A percentile compares a stretch with the other conserved stretches of the same genome.
These are phyloP conservation scores for Blastobasis lacticolella DNA, from an alignment of 2,888 invertebrate species.

Conservation along the genomic window DNA sequence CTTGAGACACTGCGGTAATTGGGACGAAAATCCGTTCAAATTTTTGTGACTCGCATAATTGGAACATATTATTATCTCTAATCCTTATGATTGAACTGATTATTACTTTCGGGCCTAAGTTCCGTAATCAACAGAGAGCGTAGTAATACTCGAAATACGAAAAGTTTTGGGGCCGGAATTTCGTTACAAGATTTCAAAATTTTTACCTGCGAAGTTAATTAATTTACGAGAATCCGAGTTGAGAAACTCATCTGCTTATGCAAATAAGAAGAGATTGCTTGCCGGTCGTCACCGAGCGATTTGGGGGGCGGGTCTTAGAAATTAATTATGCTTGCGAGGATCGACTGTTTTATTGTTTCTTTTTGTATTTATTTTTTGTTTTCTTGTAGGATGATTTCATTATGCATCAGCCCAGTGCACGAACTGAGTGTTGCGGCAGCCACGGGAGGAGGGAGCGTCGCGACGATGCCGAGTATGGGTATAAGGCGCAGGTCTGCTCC, in stretches of 20 bases:
- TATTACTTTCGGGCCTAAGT: slow-evolving; percentile 18
- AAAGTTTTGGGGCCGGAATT: slow-evolving; percentile 49
- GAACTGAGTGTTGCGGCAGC: too few species aligned
- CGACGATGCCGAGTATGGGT: slow-evolving; percentile 13
- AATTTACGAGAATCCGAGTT: slow-evolving; percentile 49
- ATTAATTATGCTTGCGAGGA: background rate
- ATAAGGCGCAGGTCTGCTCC: slow-evolving; percentile 18
- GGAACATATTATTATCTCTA: too few species aligned
- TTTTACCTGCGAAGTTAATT: slow-evolving; percentile 61
- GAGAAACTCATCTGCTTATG: slow-evolving; percentile 53
- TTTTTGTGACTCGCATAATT: too few species aligned
- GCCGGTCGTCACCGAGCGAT: slow-evolving; percentile 1
- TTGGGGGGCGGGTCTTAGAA: slow-evolving; percentile 18
- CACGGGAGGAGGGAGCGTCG: too few species aligned
- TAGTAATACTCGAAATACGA: slow-evolving; percentile 46
- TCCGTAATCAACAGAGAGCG: slow-evolving; percentile 52
- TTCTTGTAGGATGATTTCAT: too few species aligned
- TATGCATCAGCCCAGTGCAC: too few species aligned
- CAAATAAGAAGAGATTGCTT: slow-evolving; percentile 34
- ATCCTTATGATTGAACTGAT: too few species aligned
- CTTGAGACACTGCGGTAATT: too few species aligned
- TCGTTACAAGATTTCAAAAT: slow-evolving; percentile 39
- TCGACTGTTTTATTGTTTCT: too few species aligned
- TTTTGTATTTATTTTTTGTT: too few species aligned
- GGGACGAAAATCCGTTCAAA: too few species aligned